phyloP scores from a whole-genome alignment of 1,140 invertebrate species.

The Nasonia giraulti region DNA sequence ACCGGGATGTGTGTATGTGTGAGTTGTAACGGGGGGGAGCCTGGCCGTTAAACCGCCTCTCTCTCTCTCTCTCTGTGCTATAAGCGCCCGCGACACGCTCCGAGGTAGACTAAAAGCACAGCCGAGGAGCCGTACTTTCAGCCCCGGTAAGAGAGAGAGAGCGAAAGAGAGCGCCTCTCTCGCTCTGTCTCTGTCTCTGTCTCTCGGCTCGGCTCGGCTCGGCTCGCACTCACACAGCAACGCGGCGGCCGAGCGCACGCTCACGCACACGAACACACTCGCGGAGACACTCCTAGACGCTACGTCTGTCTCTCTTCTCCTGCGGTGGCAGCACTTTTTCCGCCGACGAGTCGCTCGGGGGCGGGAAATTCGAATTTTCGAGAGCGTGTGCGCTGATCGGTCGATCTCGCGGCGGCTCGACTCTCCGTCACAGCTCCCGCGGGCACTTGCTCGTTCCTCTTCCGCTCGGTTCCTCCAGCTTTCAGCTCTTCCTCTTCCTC shows the following conservation, averaged over 20 bases:
- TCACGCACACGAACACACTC: not conserved
- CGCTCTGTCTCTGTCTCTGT: constrained; percentile 54
- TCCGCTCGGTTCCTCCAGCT: too few relatives aligned
- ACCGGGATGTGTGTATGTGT: not conserved
- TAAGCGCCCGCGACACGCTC: constrained; percentile 58
- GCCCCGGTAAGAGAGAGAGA: constrained; percentile 33
- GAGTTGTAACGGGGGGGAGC: not conserved
- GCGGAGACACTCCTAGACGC: not conserved
- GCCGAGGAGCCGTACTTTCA: constrained; percentile 54
- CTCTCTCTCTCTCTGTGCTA: not conserved
- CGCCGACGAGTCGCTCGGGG: not conserved
- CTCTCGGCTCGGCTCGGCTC: too few relatives aligned
- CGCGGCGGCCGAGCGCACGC: constrained; percentile 23
- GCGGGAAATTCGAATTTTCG: constrained; percentile 34
- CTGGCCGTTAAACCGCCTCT: constrained; percentile 36
- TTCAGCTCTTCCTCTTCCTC: too few relatives aligned
- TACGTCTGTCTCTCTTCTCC: not conserved
- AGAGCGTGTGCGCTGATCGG: not conserved
- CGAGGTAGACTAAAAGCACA: constrained; percentile 67
- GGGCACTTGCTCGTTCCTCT: not conserved
- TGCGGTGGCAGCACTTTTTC: not conserved
- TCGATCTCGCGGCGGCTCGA: not conserved
- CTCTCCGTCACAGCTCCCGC: too few relatives aligned
- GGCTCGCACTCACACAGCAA: constrained; percentile 28
- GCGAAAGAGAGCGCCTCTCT: constrained; percentile 46